Evolutionary conservation across 2,888 invertebrate genomes (phyloP).

Genomic region (Drosophila antonietae): DNA sequence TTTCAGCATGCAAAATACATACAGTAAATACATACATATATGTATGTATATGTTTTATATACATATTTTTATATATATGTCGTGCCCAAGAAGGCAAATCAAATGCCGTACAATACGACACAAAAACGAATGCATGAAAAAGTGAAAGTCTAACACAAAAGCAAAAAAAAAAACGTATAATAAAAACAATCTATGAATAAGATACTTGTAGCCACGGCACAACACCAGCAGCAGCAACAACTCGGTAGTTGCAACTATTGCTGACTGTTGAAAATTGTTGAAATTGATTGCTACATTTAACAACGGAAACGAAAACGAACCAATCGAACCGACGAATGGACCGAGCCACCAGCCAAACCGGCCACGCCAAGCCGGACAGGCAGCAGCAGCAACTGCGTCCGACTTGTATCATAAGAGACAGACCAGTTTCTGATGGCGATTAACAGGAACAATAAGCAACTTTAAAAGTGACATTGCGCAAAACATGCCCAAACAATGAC

Average conservation of each 20-base stretch:
- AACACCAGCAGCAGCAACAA: constrained; percentile 23
- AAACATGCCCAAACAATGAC: constrained; percentile 45
- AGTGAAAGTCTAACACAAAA: constrained; percentile 62
- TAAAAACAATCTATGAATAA: constrained; percentile 53
- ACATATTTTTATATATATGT: background rate
- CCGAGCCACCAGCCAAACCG: constrained; percentile 33
- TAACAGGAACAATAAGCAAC: constrained; percentile 63
- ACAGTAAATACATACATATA: background rate
- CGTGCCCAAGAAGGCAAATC: constrained; percentile 45
- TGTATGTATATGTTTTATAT: background rate
- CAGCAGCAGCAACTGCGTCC: constrained; percentile 19
- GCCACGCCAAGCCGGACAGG: constrained; percentile 54
- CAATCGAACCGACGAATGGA: constrained; percentile 48
- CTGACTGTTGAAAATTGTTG: constrained; percentile 32
- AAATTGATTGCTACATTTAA: constrained; percentile 73
- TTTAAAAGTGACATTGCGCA: constrained; percentile 54
- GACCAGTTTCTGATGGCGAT: constrained; percentile 38
- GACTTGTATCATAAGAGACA: constrained; percentile 26
- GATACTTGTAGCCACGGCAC: constrained; percentile 31
- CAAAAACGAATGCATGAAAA: constrained; percentile 40
- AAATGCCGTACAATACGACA: constrained; percentile 24
- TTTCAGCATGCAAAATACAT: constrained; percentile 13
- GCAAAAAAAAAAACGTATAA: constrained; percentile 42
- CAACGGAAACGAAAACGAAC: constrained; percentile 62
- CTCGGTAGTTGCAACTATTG: constrained; percentile 52